Conservation (phyloP, 2,888 invertebrate species). For the Coremacera marginata region DNA sequence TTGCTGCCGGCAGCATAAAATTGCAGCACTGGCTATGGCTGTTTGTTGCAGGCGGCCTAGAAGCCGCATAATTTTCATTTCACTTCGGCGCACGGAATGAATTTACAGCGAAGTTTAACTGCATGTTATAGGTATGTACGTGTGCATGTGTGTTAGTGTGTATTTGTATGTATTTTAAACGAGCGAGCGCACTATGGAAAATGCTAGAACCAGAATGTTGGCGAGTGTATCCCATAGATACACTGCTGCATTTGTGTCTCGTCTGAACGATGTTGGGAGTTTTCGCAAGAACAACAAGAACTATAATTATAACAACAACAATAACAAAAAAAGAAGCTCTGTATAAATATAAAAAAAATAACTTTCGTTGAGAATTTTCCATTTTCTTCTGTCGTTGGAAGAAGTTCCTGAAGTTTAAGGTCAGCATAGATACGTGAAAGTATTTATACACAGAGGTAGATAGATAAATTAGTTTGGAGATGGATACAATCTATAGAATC, state of each 20-base stretch:
- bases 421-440: too few relatives aligned
- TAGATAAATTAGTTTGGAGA: too few relatives aligned
- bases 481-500: too few relatives aligned
- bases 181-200: slow-evolving; percentile 5
- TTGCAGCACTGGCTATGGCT: slow-evolving; percentile 15
- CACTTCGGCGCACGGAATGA: slow-evolving; percentile 9
- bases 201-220: slow-evolving; percentile 7
- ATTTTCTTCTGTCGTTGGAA: background rate
- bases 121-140: background rate
- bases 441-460: too few relatives aligned
- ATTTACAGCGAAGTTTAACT: background rate
- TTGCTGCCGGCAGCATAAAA: slow-evolving; percentile 6
- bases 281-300: background rate
- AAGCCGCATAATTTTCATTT: slow-evolving; percentile 5
- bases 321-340: background rate
- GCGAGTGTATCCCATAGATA: slow-evolving; percentile 11
- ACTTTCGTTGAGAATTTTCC: slow-evolving; percentile 20
- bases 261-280: slow-evolving; percentile 1
- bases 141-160: background rate
- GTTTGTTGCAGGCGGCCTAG: slow-evolving; percentile 3
- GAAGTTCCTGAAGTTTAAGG: slow-evolving; percentile 19
- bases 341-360: background rate
- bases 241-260: background rate
- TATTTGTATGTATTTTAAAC: background rate
- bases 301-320: background rate